A percentile compares a stretch with the other conserved stretches of the same genome.
These are phyloP conservation scores for Scatophagus argus DNA, from an alignment of 2,113 vertebrate genomes.

Conservation along the genomic window DNA sequence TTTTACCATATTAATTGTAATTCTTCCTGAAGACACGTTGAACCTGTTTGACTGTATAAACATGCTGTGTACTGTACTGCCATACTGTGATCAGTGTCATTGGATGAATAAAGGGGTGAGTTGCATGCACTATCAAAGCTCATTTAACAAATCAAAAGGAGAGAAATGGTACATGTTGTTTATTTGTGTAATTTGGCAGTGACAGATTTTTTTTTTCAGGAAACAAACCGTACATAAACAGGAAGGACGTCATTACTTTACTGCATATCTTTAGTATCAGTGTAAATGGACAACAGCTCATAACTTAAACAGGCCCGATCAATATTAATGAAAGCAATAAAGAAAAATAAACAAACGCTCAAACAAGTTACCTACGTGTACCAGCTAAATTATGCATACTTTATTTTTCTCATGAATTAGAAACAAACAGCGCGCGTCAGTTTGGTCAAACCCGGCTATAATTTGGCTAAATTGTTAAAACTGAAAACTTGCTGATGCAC, in stretches of 20 bases:
- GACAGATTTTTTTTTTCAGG: neutral
- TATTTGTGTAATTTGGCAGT: constrained; percentile 39
- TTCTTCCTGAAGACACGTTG: constrained; percentile 20
- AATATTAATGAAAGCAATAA: constrained; percentile 36
- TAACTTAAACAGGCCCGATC: constrained; percentile 1
- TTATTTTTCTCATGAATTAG: neutral
- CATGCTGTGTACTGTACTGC: constrained; percentile 33
- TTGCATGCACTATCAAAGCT: neutral
- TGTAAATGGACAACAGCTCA: constrained; percentile 3
- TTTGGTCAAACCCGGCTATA: constrained; percentile 6
- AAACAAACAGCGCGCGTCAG: constrained; percentile 21
- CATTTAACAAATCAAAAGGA: constrained; percentile 13
- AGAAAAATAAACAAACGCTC: constrained; percentile 7
- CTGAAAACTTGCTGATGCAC: constrained; percentile 28
- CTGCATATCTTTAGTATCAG: constrained; percentile 2
- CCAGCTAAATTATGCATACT: neutral
- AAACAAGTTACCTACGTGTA: constrained; percentile 4
- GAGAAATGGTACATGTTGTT: constrained; percentile 24
- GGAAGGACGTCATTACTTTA: neutral
- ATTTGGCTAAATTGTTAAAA: constrained; percentile 10
- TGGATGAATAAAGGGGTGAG: constrained; percentile 36
- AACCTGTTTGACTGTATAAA: constrained; percentile 35
- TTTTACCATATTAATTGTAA: constrained; percentile 4
- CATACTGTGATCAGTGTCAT: constrained; percentile 50
- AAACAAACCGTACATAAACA: constrained; percentile 23